A percentile compares a stretch with the other conserved stretches of the same genome.
Conservation (phyloP, 2,113 vertebrate species). For the Pluvianellus socialis region DNA sequence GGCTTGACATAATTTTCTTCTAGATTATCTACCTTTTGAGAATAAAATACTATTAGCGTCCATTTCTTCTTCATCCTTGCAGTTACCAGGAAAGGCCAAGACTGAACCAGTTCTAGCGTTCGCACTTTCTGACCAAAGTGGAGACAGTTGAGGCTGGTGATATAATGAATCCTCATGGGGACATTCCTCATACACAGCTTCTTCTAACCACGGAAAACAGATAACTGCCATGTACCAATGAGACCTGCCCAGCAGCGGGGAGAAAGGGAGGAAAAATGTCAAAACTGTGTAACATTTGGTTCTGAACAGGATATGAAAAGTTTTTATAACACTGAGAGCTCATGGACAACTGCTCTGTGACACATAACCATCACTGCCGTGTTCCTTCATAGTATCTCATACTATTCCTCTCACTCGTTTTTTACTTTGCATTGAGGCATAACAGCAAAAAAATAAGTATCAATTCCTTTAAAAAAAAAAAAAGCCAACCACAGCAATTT, state of each 20-base stretch:
- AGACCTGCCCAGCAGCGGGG: slow-evolving; percentile 73
- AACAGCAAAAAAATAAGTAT: neutral
- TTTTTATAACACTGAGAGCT: neutral
- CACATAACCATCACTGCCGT: accelerated
- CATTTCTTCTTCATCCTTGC: neutral
- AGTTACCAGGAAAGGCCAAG: slow-evolving; percentile 14
- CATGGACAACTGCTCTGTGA: neutral
- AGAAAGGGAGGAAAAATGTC: neutral
- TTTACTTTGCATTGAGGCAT: neutral
- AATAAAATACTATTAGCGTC: neutral
- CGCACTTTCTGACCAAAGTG: neutral
- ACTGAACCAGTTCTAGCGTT: neutral
- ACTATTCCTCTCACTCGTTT: neutral
- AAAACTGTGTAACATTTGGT: neutral
- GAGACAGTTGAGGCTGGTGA: neutral
- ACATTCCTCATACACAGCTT: slow-evolving; percentile 74
- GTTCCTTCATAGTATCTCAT: neutral
- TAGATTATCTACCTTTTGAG: neutral
- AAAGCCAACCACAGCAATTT: neutral
- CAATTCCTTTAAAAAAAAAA: neutral
- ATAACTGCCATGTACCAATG: slow-evolving; percentile 97
- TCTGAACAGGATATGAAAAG: neutral
- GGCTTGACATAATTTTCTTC: neutral
- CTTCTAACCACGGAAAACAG: slow-evolving; percentile 91
- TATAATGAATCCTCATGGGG: neutral